Evolutionary conservation across 2,888 invertebrate genomes (phyloP), one percentile per base, ranked within the genome.

Genomic region (Petrolisthes cinctipes): DNA sequence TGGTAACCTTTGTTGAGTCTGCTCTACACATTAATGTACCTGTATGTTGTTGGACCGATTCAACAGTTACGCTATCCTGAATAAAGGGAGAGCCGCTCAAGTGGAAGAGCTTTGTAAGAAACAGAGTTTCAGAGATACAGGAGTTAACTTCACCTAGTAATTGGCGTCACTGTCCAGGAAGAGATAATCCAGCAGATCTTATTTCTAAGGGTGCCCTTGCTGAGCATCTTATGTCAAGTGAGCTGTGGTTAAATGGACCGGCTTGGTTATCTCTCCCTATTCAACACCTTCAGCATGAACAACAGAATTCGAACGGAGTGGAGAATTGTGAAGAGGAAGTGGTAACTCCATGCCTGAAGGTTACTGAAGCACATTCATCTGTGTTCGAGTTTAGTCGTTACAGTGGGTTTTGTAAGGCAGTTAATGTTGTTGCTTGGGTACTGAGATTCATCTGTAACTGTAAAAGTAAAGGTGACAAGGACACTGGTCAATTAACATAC

Each of bases 1-100:
- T 91, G 78, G 57, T 89, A 73, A 68, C 14, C 5, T 89, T 84
- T 86, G 86, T 90, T 5, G 85, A 57, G 51, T 68, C 37, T 37
- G 88, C 87, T 7, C 75, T 91, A 4, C 57, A 81, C 23, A 53
- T 86, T 79, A n/a, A 78, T 76, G 11, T 79, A 9, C 20, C 68
- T 71, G 82, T 87, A 80, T 89, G 23, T 86, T 91, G 86, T 82
- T 82, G 75, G 89, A 85, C 88, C 57, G 91, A 89, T 76, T 91
- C 85, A 17, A 76, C 23, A 17, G 9, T n/a, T n/a, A 82, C 90
- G 1, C 61, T 57, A 68, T 68, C 73, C 7, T 91, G 91, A 91
- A 91, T 91, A n/a, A 82, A 86, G 68, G 82, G 85, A 51, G 82
- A 85, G 23, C 82, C 83, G n/a, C 37, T 80, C 71, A 73, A 75